Evolutionary conservation across 2,113 vertebrate species (phyloP).

Genomic region (Seriola dumerili): DNA sequence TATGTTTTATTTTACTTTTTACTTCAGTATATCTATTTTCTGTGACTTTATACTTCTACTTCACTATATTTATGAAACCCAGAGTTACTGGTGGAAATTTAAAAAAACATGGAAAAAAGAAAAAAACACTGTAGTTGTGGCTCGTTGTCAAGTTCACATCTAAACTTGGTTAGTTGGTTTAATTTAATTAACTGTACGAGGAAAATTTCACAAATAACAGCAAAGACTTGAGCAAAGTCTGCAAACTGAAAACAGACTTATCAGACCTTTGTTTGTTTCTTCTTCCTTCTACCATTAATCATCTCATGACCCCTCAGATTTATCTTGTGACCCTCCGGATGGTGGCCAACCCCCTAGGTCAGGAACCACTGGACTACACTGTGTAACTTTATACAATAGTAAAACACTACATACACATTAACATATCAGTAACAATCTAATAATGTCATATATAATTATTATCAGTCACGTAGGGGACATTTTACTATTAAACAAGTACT

Average conservation of each 20-base stretch:
- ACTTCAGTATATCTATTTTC: too few relatives aligned
- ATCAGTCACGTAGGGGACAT: background rate
- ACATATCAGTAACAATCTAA: background rate
- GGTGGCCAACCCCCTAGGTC: background rate
- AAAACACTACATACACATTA: background rate
- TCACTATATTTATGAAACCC: too few relatives aligned
- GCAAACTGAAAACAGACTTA: background rate
- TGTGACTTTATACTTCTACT: too few relatives aligned
- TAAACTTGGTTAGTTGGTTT: background rate
- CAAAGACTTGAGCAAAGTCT: background rate
- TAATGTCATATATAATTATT: background rate
- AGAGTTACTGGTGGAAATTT: too few relatives aligned
- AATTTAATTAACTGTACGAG: background rate
- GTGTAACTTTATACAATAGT: background rate
- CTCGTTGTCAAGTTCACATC: background rate
- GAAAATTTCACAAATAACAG: background rate
- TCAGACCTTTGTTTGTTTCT: constrained; percentile 1
- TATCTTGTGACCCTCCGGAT: constrained; percentile 3
- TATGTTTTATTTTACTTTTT: too few relatives aligned
- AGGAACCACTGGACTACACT: background rate
- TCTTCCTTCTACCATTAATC: background rate
- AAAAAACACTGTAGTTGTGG: too few relatives aligned
- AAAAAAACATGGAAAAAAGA: too few relatives aligned
- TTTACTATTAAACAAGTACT: background rate
- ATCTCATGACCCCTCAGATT: constrained; percentile 3